A percentile compares a stretch with the other conserved stretches of the same genome.
These are phyloP conservation scores for Ciconia nigra DNA, from an alignment of 2,797 vertebrate species.

Conservation along the genomic window DNA sequence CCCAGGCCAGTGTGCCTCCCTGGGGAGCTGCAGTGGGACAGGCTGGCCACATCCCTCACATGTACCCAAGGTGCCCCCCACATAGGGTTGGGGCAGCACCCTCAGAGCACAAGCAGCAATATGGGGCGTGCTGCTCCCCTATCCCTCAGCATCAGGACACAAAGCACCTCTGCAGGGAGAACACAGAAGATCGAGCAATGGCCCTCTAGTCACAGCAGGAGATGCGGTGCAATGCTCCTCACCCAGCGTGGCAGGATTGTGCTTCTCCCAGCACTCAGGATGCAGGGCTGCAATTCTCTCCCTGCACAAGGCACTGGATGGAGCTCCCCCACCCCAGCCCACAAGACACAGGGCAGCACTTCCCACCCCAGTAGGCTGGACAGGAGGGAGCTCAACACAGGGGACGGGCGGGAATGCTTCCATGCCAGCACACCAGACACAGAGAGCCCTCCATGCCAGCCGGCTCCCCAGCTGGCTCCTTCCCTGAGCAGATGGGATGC, in stretches of 20 bases:
- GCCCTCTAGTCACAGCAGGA: not conserved
- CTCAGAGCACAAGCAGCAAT: not conserved
- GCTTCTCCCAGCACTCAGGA: not conserved
- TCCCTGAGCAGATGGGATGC: not conserved
- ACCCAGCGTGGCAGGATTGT: fast-evolving
- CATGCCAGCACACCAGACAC: not conserved
- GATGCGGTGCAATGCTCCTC: fast-evolving
- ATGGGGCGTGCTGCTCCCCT: not conserved
- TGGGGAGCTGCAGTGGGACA: fast-evolving
- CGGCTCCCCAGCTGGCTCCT: not conserved
- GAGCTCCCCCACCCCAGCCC: fast-evolving
- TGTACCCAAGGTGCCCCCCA: fast-evolving
- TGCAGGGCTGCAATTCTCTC: not conserved
- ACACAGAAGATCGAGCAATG: not conserved
- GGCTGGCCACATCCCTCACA: not conserved
- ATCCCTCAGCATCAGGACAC: not conserved
- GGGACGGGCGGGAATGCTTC: not conserved
- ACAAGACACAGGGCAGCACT: not conserved
- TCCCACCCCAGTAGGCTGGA: fast-evolving
- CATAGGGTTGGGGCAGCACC: not conserved
- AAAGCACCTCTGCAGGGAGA: not conserved
- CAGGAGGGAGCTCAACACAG: not conserved
- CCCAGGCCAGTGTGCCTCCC: not conserved
- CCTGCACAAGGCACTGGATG: not conserved
- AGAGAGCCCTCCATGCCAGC: not conserved